Conservation (phyloP, 2,888 invertebrate species). For the Carabus problematicus region DNA sequence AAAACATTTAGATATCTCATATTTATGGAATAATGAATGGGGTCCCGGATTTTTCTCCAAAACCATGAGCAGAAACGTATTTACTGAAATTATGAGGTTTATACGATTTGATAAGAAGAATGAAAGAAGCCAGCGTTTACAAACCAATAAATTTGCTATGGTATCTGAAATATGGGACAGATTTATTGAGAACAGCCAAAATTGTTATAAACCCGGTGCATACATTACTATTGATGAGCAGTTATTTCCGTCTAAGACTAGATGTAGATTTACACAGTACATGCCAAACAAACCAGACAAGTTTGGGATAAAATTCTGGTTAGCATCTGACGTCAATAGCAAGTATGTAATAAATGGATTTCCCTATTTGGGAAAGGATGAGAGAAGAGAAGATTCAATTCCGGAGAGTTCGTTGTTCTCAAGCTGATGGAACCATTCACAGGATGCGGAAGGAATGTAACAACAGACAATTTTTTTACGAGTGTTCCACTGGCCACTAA, state of each 20-base stretch:
- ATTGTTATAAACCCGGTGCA: too few relatives aligned
- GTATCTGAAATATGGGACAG: too few relatives aligned
- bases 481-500: conserved; percentile 45
- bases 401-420: conserved; percentile 47
- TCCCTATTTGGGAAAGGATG: conserved; percentile 21
- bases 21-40: too few relatives aligned
- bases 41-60: too few relatives aligned
- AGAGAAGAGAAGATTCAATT: not conserved
- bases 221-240: conserved; percentile 48
- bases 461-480: conserved; percentile 49
- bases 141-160: too few relatives aligned
- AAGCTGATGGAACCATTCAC: conserved; percentile 48
- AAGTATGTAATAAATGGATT: conserved; percentile 8
- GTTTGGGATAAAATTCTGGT: conserved; percentile 52
- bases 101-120: too few relatives aligned
- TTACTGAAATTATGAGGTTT: too few relatives aligned
- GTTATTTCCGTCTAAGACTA: conserved; percentile 47
- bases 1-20: too few relatives aligned
- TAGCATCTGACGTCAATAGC: conserved; percentile 36
- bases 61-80: too few relatives aligned
- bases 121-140: too few relatives aligned
- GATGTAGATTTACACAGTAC: conserved; percentile 51
- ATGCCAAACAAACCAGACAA: conserved; percentile 52
- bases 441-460: conserved; percentile 46
- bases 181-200: too few relatives aligned